Evolutionary conservation across 2,113 vertebrate species (phyloP).

Genomic region (Isichthys henryi): DNA sequence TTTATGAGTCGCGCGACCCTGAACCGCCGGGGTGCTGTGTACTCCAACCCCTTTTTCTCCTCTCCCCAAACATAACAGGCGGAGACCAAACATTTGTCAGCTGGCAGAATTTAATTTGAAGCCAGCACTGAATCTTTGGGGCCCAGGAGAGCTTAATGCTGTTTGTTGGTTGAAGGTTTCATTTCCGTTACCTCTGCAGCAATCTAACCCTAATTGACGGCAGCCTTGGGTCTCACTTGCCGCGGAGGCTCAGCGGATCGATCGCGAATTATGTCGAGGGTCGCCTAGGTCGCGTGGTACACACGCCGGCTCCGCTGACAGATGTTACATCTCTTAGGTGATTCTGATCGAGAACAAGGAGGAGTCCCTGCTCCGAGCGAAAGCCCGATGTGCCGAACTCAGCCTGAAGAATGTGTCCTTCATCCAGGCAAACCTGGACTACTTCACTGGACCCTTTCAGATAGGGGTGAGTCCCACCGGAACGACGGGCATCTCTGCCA

Average conservation of each 20-base stretch:
- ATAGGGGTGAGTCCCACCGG: slow-evolving; percentile 76
- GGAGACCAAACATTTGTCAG: not conserved
- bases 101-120: not conserved
- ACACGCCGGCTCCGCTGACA: not conserved
- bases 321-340: slow-evolving; percentile 59
- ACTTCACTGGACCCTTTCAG: slow-evolving; percentile 84
- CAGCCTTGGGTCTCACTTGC: not conserved
- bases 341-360: slow-evolving; percentile 95
- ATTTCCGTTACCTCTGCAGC: not conserved
- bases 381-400: slow-evolving; percentile 72
- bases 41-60: not conserved
- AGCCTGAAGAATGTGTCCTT: slow-evolving; percentile 83
- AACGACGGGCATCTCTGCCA: too few relatives aligned
- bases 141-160: not conserved
- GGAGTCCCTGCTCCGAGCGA: slow-evolving; percentile 80
- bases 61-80: not conserved
- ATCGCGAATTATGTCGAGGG: not conserved
- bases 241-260: not conserved
- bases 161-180: not conserved
- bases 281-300: not conserved
- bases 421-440: slow-evolving; percentile 92
- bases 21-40: not conserved
- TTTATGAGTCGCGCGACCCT: not conserved
- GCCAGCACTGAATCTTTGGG: not conserved
- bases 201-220: not conserved